Evolutionary conservation across 2,797 vertebrate genomes (phyloP).

Genomic region (Platyrinchus mystaceus): DNA sequence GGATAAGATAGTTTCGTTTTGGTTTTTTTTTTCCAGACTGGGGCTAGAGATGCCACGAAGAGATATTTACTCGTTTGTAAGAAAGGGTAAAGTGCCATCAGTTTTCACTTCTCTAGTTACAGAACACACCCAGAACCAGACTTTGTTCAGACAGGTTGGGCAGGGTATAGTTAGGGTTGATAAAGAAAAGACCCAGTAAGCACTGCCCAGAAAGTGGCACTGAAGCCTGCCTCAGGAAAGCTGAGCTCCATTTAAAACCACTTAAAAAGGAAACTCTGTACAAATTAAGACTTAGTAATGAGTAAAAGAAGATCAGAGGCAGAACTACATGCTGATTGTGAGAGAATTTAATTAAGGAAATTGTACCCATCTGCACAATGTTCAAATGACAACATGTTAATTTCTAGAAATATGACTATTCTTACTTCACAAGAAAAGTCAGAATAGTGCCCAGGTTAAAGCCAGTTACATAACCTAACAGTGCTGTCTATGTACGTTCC

Average conservation of each 20-base stretch:
- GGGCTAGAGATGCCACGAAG: background rate
- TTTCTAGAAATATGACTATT: conserved; percentile 12
- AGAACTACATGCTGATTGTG: background rate
- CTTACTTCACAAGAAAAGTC: background rate
- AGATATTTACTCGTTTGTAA: background rate
- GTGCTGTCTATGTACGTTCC: background rate
- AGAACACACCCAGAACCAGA: background rate
- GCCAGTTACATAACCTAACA: background rate
- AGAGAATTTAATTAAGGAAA: conserved; percentile 36
- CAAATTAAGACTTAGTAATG: conserved; percentile 32
- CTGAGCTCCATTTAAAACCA: conserved; percentile 22
- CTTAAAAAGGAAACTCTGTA: conserved; percentile 32
- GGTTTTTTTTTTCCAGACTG: background rate
- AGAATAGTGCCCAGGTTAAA: background rate
- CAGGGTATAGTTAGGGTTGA: background rate
- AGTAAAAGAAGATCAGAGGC: conserved; percentile 7
- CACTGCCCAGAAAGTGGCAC: background rate
- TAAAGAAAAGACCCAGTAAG: conserved; percentile 9
- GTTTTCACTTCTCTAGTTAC: background rate
- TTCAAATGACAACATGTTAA: background rate
- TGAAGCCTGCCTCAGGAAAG: background rate
- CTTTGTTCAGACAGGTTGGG: conserved; percentile 17
- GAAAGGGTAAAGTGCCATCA: background rate
- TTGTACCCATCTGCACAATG: background rate
- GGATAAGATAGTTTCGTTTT: background rate